Base-by-base conservation (phyloP, 2,888 invertebrate species). In the Choristoneura rosaceana region DNA sequence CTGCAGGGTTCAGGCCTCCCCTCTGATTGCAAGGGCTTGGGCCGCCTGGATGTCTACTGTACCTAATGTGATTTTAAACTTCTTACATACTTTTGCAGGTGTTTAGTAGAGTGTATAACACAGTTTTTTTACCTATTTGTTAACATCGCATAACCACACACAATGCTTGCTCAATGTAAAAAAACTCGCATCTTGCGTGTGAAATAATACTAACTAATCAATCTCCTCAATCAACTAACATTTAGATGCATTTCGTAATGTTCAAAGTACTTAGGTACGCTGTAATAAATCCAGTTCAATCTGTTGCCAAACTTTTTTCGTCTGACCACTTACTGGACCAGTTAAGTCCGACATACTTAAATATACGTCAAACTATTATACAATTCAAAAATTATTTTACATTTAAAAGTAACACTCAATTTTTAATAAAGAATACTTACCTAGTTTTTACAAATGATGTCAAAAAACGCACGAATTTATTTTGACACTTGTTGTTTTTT, bases 401-500 rank as follows among this genome's bases (percentile, higher is more conserved):
- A 17, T 41, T 38, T 59, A 4, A 41, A 38, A 41, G 14, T 5
- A 15, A 33, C 7, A 17, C 17, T 10, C 14, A 43, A 43, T 47
- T 52, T 60, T 25, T 43, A 34, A 15, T 0, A 58, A 58, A 47
- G 8, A 63, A 2, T 9, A 69, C 73, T 73, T 69, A 73, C 73
- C 63, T 64, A 59, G 25, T 73, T 73, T 55, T 69, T 15, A 68
- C 50, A 15, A 34, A 41, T 50, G 14, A 14, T 47, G 41, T 59
- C 41, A 9, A 45, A 33, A 47, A 50, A n/a, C 67, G 50, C 47
- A 60, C 65, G 58, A 73, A 59, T 43, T 63, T 10, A 64, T 0
- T 61, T 70, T 65, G 61, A 61, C 68, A 64, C 59, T 59, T 73
- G 34, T 17, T 50, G 62, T 67, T 67, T 71, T 71, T 73, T 68